Evolutionary conservation across 2,888 invertebrate genomes (phyloP).

Genomic region (Papilio elwesi): DNA sequence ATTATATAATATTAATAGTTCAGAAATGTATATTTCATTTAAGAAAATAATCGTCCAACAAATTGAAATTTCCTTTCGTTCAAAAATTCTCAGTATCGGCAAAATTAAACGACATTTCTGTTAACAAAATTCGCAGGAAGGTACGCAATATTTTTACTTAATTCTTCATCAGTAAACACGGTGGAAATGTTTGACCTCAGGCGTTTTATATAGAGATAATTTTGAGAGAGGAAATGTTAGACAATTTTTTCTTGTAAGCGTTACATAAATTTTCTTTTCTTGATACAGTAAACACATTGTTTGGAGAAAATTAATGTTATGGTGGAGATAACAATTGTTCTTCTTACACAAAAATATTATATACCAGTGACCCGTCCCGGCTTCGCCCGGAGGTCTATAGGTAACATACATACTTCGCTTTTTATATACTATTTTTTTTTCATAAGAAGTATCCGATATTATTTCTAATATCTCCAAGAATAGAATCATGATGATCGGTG

Average conservation of each 20-base stretch:
- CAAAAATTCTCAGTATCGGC: background rate
- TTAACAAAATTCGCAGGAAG: background rate
- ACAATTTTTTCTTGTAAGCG: conserved; percentile 10
- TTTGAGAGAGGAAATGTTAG: conserved; percentile 21
- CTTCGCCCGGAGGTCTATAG: too few relatives aligned
- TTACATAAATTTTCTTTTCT: conserved; percentile 1
- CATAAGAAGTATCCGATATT: too few relatives aligned
- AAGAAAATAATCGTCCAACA: background rate
- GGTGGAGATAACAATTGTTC: background rate
- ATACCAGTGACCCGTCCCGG: too few relatives aligned
- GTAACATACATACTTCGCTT: too few relatives aligned
- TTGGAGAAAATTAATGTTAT: conserved; percentile 3
- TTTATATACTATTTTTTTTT: too few relatives aligned
- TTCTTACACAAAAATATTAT: too few relatives aligned
- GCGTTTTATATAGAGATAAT: conserved; percentile 17
- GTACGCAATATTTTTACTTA: conserved; percentile 1
- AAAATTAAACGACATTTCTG: background rate
- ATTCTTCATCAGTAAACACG: conserved; percentile 5
- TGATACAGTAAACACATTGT: conserved; percentile 18
- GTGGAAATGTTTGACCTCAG: conserved; percentile 10
- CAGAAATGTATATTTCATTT: too few relatives aligned
- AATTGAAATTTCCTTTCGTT: background rate
- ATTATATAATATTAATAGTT: too few relatives aligned
- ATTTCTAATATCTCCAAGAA: too few relatives aligned
- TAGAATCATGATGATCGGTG: too few relatives aligned